Conservation (phyloP, 2,113 vertebrate species). For the Mystacornis crossleyi region DNA sequence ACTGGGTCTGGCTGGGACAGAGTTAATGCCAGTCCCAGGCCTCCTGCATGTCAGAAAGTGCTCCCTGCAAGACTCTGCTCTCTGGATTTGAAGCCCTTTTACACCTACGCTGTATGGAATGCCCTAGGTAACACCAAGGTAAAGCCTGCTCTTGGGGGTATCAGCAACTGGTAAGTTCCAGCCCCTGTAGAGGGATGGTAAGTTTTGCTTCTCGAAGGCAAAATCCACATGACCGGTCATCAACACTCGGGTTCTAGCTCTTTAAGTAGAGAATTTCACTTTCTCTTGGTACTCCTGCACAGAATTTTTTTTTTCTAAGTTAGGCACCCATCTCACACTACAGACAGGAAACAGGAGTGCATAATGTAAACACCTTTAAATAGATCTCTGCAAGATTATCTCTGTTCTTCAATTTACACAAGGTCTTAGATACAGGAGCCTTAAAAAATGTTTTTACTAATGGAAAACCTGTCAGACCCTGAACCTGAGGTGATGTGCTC, state of each 20-base stretch:
- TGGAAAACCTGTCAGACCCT: background rate
- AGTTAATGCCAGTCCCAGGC: background rate
- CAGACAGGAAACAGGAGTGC: background rate
- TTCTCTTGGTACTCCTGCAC: background rate
- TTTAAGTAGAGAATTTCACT: background rate
- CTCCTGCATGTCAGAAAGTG: background rate
- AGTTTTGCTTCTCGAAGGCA: background rate
- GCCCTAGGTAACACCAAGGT: background rate
- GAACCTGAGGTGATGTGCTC: background rate
- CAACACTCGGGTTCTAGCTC: background rate
- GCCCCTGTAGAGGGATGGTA: background rate
- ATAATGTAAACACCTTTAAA: background rate
- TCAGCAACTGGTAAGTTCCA: background rate
- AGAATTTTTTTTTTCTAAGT: background rate
- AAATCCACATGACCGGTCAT: background rate
- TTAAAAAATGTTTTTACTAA: background rate
- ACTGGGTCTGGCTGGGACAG: background rate
- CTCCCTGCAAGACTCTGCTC: background rate
- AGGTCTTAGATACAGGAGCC: background rate
- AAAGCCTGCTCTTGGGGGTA: background rate
- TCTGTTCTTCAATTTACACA: background rate
- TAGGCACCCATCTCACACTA: background rate
- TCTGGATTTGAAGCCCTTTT: background rate
- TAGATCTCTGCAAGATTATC: background rate
- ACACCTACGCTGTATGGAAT: background rate